Evolutionary conservation across 1,140 invertebrate genomes (phyloP).

Genomic region (Drosophila athabasca): DNA sequence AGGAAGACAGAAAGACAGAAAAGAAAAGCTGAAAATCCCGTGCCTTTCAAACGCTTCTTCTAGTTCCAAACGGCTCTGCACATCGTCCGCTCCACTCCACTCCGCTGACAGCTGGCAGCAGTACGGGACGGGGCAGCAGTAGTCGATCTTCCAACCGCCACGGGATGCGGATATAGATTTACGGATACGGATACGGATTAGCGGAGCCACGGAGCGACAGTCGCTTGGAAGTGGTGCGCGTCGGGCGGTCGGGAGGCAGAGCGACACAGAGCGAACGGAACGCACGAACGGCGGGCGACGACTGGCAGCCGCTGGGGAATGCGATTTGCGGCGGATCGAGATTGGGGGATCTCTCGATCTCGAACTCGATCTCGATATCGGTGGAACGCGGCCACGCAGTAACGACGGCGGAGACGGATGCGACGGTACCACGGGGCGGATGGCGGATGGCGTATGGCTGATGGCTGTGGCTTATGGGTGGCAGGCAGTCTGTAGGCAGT

Average conservation of each 20-base stretch:
- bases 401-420: constrained; percentile 33
- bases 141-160: no score
- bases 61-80: constrained; percentile 54
- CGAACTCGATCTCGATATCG: constrained; percentile 28
- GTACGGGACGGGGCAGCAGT: no score
- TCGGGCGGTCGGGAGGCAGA: background rate
- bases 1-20: no score
- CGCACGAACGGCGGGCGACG: constrained; percentile 62
- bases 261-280: constrained; percentile 46
- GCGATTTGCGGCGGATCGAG: constrained; percentile 19
- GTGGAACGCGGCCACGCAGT: constrained; percentile 47
- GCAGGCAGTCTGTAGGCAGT: no score
- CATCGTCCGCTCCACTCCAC: constrained; percentile 13
- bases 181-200: constrained; percentile 20
- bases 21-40: constrained; percentile 58
- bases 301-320: constrained; percentile 33
- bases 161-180: constrained; percentile 22
- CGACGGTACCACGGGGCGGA: constrained; percentile 36
- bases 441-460: constrained; percentile 40
- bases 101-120: constrained; percentile 52
- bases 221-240: no score
- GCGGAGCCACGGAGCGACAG: constrained; percentile 13
- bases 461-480: no score
- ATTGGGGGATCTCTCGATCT: constrained; percentile 14
- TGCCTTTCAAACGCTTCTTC: constrained; percentile 65